Conservation (phyloP, 2,113 vertebrate genomes). For the Acinonyx jubatus region DNA sequence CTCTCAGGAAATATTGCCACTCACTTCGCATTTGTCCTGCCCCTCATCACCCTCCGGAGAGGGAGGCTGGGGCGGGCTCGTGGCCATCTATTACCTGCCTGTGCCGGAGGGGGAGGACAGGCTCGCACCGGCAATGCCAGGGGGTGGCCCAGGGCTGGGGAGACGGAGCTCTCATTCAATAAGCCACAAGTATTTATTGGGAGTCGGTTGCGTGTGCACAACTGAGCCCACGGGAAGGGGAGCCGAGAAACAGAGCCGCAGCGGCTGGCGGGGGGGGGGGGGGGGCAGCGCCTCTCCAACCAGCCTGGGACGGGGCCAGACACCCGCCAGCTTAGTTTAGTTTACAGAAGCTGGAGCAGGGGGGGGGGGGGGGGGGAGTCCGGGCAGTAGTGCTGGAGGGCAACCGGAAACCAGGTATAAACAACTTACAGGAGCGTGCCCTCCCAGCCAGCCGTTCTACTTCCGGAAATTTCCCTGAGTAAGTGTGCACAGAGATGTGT, state of each 20-base stretch:
- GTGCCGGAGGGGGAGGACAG: slow-evolving; percentile 47
- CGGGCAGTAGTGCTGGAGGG: rapidly evolving
- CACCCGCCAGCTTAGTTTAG: rapidly evolving
- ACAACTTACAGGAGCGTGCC: neutral
- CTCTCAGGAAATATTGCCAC: slow-evolving; percentile 46
- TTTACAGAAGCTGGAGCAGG: neutral
- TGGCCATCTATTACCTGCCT: slow-evolving; percentile 44
- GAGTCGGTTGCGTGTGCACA: neutral
- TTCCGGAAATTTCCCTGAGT: neutral
- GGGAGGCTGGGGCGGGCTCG: neutral
- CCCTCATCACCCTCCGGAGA: slow-evolving; percentile 41
- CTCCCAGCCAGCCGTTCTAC: neutral
- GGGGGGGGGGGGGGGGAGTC: rapidly evolving
- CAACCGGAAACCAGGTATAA: neutral
- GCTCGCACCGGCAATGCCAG: neutral
- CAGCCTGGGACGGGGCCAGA: rapidly evolving
- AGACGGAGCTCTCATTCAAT: neutral
- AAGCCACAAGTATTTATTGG: slow-evolving; percentile 12
- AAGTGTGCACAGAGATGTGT: no score
- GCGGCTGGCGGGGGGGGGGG: rapidly evolving
- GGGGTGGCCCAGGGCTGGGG: slow-evolving; percentile 26
- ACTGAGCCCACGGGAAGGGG: neutral
- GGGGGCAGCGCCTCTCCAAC: rapidly evolving
- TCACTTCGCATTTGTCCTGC: slow-evolving; percentile 56
- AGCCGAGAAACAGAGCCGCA: rapidly evolving